phyloP scores from a whole-genome alignment of 2,888 invertebrate species.

The Nomada ruficornis region DNA sequence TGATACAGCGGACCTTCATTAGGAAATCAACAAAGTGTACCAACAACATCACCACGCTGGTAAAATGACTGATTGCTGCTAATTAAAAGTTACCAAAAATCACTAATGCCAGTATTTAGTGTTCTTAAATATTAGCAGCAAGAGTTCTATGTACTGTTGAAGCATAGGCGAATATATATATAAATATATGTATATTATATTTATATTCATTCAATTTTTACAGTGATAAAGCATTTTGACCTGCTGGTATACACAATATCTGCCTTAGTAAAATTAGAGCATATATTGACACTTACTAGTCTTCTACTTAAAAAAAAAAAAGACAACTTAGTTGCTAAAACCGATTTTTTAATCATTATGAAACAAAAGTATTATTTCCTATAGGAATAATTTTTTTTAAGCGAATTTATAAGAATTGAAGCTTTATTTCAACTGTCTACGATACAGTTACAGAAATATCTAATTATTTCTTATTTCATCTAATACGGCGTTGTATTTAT shows the following conservation, averaged over 20 bases:
- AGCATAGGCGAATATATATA: slow-evolving; percentile 11
- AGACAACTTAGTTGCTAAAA: background rate
- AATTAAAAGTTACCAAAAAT: slow-evolving; percentile 68
- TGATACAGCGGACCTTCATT: slow-evolving; percentile 63
- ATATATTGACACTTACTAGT: slow-evolving; percentile 20
- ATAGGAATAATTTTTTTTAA: background rate
- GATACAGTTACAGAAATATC: background rate
- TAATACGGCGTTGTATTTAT: slow-evolving; percentile 23
- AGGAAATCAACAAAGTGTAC: slow-evolving; percentile 54
- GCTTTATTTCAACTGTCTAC: slow-evolving; percentile 20
- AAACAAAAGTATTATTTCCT: slow-evolving; percentile 17
- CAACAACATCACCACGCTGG: slow-evolving; percentile 70
- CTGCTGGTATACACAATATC: slow-evolving; percentile 23
- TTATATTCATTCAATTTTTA: slow-evolving; percentile 49
- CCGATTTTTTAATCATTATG: background rate
- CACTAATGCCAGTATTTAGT: slow-evolving; percentile 34
- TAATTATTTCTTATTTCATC: slow-evolving; percentile 15
- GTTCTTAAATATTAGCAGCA: slow-evolving; percentile 37
- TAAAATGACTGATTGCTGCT: slow-evolving; percentile 53
- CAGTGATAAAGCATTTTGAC: slow-evolving; percentile 28
- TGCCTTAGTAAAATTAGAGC: slow-evolving; percentile 15
- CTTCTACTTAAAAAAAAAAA: slow-evolving; percentile 10
- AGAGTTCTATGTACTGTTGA: slow-evolving; percentile 31
- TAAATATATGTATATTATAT: slow-evolving; percentile 39
- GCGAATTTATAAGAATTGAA: background rate